phyloP scores from a whole-genome alignment of 2,888 invertebrate genomes.

The Pristionchus arcanus region DNA sequence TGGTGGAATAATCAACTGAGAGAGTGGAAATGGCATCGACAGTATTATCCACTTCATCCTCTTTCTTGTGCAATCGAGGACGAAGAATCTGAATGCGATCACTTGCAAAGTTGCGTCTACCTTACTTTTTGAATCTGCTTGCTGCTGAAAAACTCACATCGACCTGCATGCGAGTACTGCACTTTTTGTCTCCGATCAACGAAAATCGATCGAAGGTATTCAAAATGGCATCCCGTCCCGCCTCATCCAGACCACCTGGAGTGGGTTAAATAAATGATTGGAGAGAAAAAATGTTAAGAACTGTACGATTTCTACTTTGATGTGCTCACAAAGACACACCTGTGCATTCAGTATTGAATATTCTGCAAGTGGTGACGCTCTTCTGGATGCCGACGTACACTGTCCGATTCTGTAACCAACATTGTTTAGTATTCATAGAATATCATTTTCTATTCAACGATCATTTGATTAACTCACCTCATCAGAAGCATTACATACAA shows the following conservation, averaged over 20 bases:
- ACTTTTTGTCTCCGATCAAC: slow-evolving; percentile 9
- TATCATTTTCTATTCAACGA: neutral
- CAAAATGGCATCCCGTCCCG: neutral
- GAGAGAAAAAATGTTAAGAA: too few relatives aligned
- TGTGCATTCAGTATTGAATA: slow-evolving; percentile 41
- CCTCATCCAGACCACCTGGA: slow-evolving; percentile 9
- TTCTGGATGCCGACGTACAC: slow-evolving; percentile 34
- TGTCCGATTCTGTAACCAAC: slow-evolving; percentile 3
- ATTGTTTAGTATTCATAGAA: neutral
- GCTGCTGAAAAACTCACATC: neutral
- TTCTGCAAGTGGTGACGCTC: neutral
- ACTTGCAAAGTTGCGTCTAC: neutral
- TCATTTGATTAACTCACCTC: neutral
- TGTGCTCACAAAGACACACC: neutral
- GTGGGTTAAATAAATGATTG: too few relatives aligned
- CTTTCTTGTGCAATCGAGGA: neutral
- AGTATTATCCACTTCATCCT: neutral
- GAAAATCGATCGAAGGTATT: neutral
- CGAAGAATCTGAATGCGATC: neutral
- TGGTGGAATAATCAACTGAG: neutral
- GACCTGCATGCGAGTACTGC: slow-evolving; percentile 11
- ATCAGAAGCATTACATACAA: slow-evolving; percentile 31
- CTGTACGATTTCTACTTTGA: too few relatives aligned
- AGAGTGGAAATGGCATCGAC: slow-evolving; percentile 28
- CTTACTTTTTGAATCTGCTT: neutral